These are phyloP conservation scores for Dipodomys stephensi DNA, from an alignment of 2,113 vertebrate species.

Conservation along the genomic window DNA sequence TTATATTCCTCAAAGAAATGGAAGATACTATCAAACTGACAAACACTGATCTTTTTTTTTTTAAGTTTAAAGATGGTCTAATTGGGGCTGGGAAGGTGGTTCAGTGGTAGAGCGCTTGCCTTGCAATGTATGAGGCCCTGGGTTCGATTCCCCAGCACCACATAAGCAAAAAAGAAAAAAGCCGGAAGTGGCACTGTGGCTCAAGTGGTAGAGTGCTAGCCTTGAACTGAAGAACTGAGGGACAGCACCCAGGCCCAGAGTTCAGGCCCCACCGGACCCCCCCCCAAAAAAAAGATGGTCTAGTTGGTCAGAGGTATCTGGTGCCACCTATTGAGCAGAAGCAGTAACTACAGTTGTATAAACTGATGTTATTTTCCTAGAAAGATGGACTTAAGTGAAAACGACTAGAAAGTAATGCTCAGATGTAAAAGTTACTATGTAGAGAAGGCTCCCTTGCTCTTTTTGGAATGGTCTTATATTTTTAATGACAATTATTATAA, in stretches of 20 bases:
- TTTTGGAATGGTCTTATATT: neutral
- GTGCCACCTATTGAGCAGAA: slow-evolving; percentile 49
- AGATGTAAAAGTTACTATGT: neutral
- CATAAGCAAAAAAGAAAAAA: no score
- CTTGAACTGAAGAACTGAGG: no score
- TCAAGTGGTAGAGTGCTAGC: no score
- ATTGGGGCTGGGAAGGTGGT: no score
- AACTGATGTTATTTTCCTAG: neutral
- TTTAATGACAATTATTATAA: neutral
- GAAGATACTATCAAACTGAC: neutral
- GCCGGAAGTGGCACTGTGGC: no score
- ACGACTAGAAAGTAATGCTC: neutral
- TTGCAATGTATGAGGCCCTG: no score
- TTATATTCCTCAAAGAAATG: neutral
- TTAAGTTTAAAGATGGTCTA: neutral
- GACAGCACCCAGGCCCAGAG: no score
- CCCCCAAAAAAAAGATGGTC: neutral
- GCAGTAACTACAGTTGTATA: neutral
- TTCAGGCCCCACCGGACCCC: no score
- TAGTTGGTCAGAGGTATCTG: neutral
- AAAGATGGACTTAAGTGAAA: neutral
- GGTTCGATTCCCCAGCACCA: no score
- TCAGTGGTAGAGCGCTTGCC: no score
- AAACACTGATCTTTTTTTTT: neutral
- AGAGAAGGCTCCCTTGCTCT: neutral